Evolutionary conservation across 2,113 vertebrate genomes (phyloP).

Genomic region (Todiramphus saurophagus): DNA sequence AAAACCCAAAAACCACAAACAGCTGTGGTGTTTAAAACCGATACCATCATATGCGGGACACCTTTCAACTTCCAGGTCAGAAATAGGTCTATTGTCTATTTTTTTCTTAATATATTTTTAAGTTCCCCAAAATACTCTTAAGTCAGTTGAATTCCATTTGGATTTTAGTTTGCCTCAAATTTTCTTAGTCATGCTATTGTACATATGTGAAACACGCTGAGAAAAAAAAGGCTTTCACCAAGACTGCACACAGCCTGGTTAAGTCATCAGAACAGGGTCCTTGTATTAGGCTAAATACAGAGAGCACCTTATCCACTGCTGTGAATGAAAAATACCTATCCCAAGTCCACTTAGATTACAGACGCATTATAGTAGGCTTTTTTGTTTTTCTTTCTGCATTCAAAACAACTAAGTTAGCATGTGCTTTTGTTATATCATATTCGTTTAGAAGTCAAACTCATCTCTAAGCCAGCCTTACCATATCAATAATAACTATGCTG

Average conservation of each 20-base stretch:
- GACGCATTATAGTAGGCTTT: not conserved
- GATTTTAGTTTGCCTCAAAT: not conserved
- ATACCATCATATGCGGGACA: not conserved
- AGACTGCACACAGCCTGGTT: not conserved
- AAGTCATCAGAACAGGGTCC: not conserved
- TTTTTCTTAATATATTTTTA: not conserved
- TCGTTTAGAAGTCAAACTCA: not conserved
- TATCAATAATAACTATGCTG: not conserved
- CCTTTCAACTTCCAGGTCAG: not conserved
- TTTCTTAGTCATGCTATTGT: not conserved
- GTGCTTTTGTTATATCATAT: not conserved
- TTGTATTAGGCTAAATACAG: not conserved
- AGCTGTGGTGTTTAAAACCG: not conserved
- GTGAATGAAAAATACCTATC: not conserved
- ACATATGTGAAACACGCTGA: fast-evolving
- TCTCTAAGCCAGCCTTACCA: not conserved
- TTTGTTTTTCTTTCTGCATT: not conserved
- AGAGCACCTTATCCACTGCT: not conserved
- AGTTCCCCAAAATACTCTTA: not conserved
- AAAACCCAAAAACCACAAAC: not conserved
- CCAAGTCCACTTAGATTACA: not conserved
- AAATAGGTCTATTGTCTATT: not conserved
- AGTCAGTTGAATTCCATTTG: not conserved
- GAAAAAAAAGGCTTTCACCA: not conserved
- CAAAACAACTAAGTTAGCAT: not conserved